Evolutionary conservation across 2,113 vertebrate species (phyloP), one percentile per base, ranked within the genome.

Genomic region (Neotragus moschatus): DNA sequence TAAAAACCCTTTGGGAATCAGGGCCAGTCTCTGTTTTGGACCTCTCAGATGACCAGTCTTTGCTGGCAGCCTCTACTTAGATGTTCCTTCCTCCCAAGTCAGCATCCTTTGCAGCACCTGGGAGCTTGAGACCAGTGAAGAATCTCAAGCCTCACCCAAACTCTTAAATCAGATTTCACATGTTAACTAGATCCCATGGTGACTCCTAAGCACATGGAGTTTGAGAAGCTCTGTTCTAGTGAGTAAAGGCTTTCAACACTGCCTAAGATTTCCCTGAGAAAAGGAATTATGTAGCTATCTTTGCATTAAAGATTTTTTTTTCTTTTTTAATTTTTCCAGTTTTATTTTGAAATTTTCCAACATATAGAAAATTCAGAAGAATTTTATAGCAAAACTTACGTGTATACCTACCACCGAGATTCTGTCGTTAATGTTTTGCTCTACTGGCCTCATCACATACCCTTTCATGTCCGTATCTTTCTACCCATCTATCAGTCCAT

Each of bases 381-480:
- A 55, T 55, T 90, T 89, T 19, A 15, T 17, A 49, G 15, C n/a
- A 23, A 81, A 51, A 80, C 28, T 21, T 77, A 17, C 33, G 53
- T 21, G 7, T 12, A 12, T 36, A 0, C 43, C 66, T 12, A 14
- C 25, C 1, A 16, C 51, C 58, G 39, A n/a, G 5, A 30, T 5
- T 55, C 19, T 26, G 0, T 43, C 49, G 4, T 53, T 80, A 6
- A 39, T 53, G 21, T 25, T 60, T 93, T 15, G 9, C 16, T 23
- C 16, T 36, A 2, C 15, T 3, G 70, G 2, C 75, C 15, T 47
- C 33, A 2, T 88, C 51, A 1, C 14, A 0, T 12, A 2, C 49
- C 25, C 47, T 1, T 33, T 10, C 13, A 8, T 36, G 6, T 36
- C 55, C 12, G 21, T 28, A 1, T 49, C 66, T 28, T 45, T 56